Evolutionary conservation across 1,140 invertebrate genomes (phyloP), one percentile per base, ranked within the genome.

Genomic region (Schlechtendalia chinensis): DNA sequence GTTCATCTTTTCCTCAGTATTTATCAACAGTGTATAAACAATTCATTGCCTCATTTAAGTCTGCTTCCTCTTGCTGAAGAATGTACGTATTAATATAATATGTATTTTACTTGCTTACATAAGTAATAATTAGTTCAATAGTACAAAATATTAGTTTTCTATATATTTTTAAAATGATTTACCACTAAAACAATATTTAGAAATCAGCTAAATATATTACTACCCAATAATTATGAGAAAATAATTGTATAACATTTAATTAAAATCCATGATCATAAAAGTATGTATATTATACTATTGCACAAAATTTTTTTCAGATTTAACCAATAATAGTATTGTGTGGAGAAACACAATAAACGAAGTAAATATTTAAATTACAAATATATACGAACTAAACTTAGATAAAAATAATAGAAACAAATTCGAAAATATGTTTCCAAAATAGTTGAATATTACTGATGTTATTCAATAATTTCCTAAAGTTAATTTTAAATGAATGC

Each of bases 21-120:
- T 61, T 79, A 61, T 79, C 24, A 79, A 19, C 75, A 79, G 8
- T 61, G 75, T 27, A 47, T 63, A n/a, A 79, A 61, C 56, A 63
- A 79, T 50, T 22, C 19, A 79, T 79, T 79, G 24, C 75, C 75
- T 63, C 75, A 79, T 79, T 63, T 79, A 17, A 61, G 29, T 29
- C 17, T 79, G 16, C 32, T 79, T 63, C 45, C 58, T 47, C 19
- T 79, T 27, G 58, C 59, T 45, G 75, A 79, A 63, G 75, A 79
- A 63, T 79, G 75, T 79, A 79, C 5, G 75, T 79, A 27, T 27
- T 17, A 50, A 16, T 67, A 24, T 14, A 50, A 19, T 19, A 58
- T 24, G 2, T 22, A 24, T 22, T 22, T 8, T 58, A 58, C n/a
- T n/a, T n/a, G n/a, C n/a, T n/a, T n/a, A n/a, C n/a, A n/a, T n/a